These are phyloP conservation scores for Varecia variegata DNA, from an alignment of 2,797 vertebrate genomes.

Conservation along the genomic window DNA sequence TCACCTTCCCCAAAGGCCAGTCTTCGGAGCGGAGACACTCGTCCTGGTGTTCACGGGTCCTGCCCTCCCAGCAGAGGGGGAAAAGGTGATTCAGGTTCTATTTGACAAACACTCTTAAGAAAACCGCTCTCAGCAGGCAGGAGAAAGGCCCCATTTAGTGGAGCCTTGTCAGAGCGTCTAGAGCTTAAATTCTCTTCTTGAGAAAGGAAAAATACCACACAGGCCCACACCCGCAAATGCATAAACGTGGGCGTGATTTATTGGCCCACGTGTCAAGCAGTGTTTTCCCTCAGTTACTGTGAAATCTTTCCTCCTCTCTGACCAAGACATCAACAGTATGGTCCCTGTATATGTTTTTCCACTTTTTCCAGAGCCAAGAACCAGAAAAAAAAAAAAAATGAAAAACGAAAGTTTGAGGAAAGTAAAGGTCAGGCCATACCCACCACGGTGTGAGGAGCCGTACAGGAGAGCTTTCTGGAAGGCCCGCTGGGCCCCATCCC, in stretches of 20 bases:
- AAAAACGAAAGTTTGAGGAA: neutral
- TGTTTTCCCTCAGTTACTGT: neutral
- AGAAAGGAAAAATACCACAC: neutral
- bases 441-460: neutral
- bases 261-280: neutral
- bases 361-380: conserved; percentile 49
- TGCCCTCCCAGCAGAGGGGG: accelerated
- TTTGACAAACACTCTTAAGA: conserved; percentile 68
- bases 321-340: neutral
- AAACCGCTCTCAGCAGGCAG: conserved; percentile 73
- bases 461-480: neutral
- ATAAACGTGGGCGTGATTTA: conserved; percentile 25
- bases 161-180: neutral
- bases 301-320: conserved; percentile 5
- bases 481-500: accelerated
- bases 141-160: conserved; percentile 54
- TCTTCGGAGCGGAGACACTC: accelerated
- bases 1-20: neutral
- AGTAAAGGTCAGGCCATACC: neutral
- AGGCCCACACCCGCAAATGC: neutral
- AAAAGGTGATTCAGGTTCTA: neutral
- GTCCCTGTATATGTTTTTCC: conserved; percentile 20
- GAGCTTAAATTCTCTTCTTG: neutral
- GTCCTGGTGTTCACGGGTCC: accelerated
- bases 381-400: neutral